Conservation (phyloP, 2,797 vertebrate genomes). For the Manis javanica region DNA sequence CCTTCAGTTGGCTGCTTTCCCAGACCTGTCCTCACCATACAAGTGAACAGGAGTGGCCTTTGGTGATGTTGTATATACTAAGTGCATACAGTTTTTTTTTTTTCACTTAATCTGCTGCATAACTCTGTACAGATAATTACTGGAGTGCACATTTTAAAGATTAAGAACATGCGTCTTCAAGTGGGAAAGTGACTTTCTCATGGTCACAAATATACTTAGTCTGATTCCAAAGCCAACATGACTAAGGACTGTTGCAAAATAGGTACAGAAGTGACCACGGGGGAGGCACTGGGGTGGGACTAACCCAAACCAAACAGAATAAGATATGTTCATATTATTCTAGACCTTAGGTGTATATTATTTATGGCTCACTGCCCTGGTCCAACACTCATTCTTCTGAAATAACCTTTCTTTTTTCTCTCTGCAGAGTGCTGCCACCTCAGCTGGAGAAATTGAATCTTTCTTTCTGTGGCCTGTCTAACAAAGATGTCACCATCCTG, state of each 20-base stretch:
- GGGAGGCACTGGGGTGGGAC: no score
- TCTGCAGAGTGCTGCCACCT: conserved; percentile 33
- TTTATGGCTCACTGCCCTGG: not conserved
- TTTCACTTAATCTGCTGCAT: not conserved
- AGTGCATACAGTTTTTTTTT: not conserved
- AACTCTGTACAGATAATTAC: not conserved
- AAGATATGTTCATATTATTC: not conserved
- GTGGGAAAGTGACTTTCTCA: not conserved
- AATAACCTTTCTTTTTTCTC: not conserved
- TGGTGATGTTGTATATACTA: not conserved
- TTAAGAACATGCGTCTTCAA: not conserved
- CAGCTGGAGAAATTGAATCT: conserved; percentile 28
- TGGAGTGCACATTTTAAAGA: not conserved
- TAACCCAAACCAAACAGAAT: no score
- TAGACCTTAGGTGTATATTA: not conserved
- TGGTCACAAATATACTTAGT: not conserved
- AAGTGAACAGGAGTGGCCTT: not conserved
- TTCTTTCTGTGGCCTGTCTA: conserved; percentile 28
- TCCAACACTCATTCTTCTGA: not conserved
- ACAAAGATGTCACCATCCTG: conserved; percentile 45
- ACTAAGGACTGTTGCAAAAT: not conserved
- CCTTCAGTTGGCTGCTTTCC: not conserved
- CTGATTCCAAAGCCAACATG: not conserved
- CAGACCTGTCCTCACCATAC: not conserved
- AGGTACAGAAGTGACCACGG: no score